Percentiles rank a stretch among this genome's conserved stretches.
These are phyloP conservation scores for Oscheius onirici DNA, from an alignment of 2,888 invertebrate species.

Conservation along the genomic window DNA sequence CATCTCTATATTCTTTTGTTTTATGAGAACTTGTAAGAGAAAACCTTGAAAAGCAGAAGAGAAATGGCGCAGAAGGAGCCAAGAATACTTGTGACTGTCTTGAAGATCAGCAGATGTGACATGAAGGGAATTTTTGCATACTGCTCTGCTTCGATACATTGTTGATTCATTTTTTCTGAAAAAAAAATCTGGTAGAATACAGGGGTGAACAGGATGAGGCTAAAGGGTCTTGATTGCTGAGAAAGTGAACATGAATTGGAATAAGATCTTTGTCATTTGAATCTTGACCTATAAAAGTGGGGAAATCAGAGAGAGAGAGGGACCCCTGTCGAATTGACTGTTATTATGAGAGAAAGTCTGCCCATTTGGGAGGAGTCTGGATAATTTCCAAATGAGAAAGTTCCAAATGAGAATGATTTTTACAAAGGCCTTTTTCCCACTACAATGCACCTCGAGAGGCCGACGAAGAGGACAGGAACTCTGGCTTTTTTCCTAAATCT, in stretches of 20 bases:
- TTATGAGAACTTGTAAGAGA: too few relatives aligned
- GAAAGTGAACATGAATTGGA: too few relatives aligned
- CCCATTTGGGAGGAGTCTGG: background rate
- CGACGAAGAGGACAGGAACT: conserved; percentile 5
- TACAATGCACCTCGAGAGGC: background rate
- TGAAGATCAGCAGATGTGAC: background rate
- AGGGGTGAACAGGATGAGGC: too few relatives aligned
- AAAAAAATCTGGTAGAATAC: too few relatives aligned
- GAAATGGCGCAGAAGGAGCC: background rate
- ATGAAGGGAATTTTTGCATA: background rate
- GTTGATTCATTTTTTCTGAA: too few relatives aligned
- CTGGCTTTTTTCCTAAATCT: background rate
- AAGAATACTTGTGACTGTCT: conserved; percentile 1
- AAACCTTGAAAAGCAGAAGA: conserved; percentile 2
- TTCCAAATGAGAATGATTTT: too few relatives aligned
- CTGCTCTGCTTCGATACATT: background rate
- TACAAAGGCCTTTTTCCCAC: too few relatives aligned
- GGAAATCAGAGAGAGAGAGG: too few relatives aligned
- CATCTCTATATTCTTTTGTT: background rate
- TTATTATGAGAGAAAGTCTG: background rate
- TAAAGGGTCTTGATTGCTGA: too few relatives aligned
- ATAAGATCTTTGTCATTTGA: too few relatives aligned
- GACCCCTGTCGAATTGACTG: too few relatives aligned
- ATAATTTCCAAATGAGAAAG: background rate
- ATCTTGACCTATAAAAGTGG: too few relatives aligned